phyloP scores from a whole-genome alignment of 1,140 invertebrate species.

The Drosophila nebulosa region DNA sequence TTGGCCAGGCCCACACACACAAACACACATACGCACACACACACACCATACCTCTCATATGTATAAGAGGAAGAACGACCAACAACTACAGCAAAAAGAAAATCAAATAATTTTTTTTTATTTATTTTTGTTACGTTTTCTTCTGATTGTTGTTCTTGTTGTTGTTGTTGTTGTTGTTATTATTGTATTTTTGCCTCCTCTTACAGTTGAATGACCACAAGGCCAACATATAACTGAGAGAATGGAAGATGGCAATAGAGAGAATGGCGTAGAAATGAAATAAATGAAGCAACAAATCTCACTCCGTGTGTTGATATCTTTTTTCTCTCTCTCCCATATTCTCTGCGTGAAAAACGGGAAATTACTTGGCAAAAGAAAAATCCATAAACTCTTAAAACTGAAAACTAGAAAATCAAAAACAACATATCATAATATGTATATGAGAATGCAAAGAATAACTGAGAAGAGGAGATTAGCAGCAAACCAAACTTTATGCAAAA shows the following conservation, averaged over 20 bases:
- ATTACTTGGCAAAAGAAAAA: slow-evolving; percentile 29
- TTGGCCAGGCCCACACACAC: slow-evolving; percentile 3
- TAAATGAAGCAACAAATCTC: slow-evolving; percentile 41
- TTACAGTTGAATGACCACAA: slow-evolving; percentile 63
- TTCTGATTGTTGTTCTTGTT: slow-evolving; percentile 41
- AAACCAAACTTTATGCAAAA: slow-evolving; percentile 18
- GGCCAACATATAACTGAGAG: slow-evolving; percentile 26
- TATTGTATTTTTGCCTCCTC: slow-evolving; percentile 32
- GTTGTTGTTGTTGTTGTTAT: slow-evolving; percentile 42
- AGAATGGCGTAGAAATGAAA: slow-evolving; percentile 33
- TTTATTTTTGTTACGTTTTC: slow-evolving; percentile 28
- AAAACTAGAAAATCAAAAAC: slow-evolving; percentile 1
- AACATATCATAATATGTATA: slow-evolving; percentile 1
- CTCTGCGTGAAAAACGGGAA: slow-evolving; percentile 22
- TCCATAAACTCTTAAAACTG: slow-evolving; percentile 18
- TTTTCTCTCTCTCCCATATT: not conserved
- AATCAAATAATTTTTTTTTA: slow-evolving; percentile 66
- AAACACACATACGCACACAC: not conserved
- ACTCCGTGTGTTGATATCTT: not conserved
- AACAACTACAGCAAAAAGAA: slow-evolving; percentile 18
- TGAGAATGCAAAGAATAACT: not conserved
- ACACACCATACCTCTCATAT: not conserved
- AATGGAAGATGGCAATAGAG: not conserved
- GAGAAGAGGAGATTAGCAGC: slow-evolving; percentile 35
- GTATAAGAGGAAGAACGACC: slow-evolving; percentile 25